Percentiles rank a stretch among this genome's conserved stretches.
Conservation (phyloP, 2,888 invertebrate genomes). For the Tuberolachnus salignus region DNA sequence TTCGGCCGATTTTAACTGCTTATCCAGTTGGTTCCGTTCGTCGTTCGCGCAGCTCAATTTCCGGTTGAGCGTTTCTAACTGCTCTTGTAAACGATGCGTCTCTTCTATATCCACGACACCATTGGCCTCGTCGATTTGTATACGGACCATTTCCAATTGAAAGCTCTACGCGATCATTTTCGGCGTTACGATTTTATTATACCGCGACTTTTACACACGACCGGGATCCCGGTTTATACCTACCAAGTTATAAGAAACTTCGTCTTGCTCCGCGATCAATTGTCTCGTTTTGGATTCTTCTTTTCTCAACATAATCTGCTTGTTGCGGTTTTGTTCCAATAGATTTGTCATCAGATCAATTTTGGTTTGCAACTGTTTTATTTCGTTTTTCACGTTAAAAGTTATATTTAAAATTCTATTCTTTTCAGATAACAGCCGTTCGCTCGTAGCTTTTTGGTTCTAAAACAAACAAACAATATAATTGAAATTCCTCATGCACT, state of each 20-base stretch:
- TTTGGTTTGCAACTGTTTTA: slow-evolving; percentile 63
- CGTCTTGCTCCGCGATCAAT: slow-evolving; percentile 67
- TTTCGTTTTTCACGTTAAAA: slow-evolving; percentile 59
- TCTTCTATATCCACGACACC: slow-evolving; percentile 55
- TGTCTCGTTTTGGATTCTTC: slow-evolving; percentile 62
- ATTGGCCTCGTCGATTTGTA: slow-evolving; percentile 53
- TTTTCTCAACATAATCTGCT: slow-evolving; percentile 27
- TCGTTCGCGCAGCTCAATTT: slow-evolving; percentile 55
- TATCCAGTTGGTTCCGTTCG: slow-evolving; percentile 54
- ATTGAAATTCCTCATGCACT: not conserved
- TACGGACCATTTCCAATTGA: slow-evolving; percentile 57
- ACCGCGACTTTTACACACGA: not conserved
- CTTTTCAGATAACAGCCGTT: slow-evolving; percentile 4
- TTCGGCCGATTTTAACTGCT: slow-evolving; percentile 57
- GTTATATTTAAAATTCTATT: slow-evolving; percentile 32
- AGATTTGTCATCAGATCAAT: slow-evolving; percentile 59
- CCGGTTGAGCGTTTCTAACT: slow-evolving; percentile 57
- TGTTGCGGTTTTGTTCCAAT: slow-evolving; percentile 36
- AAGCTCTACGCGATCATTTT: slow-evolving; percentile 57
- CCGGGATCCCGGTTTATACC: slow-evolving; percentile 60
- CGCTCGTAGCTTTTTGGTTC: not conserved
- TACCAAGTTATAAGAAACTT: slow-evolving; percentile 70
- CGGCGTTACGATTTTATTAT: not conserved
- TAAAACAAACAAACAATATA: slow-evolving; percentile 2
- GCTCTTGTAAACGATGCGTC: slow-evolving; percentile 47